Percentiles rank a stretch among this genome's conserved stretches.
Evolutionary conservation across 2,113 vertebrate species (phyloP).

Genomic region (Hystrix cristata): DNA sequence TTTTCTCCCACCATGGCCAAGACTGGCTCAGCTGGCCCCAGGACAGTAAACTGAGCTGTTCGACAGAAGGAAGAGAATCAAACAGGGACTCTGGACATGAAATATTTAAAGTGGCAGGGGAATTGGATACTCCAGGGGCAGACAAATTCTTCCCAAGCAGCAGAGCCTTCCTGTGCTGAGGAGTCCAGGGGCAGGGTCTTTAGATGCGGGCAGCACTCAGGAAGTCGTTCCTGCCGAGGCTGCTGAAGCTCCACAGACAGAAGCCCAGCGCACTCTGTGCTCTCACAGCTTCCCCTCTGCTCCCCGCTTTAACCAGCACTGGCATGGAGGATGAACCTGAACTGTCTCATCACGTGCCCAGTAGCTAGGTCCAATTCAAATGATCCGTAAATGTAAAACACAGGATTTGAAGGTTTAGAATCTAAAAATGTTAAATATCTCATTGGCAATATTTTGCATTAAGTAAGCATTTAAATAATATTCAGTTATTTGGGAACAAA

Average conservation of each 20-base stretch:
- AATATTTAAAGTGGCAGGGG: not conserved
- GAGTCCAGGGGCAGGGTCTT: not conserved
- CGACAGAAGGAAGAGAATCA: conserved; percentile 5
- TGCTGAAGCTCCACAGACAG: not conserved
- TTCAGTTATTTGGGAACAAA: not conserved
- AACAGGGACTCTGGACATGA: fast-evolving
- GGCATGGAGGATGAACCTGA: not conserved
- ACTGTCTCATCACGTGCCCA: not conserved
- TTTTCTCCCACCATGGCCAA: conserved; percentile 71
- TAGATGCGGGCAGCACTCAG: not conserved
- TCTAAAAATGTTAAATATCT: not conserved
- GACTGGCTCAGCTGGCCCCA: conserved; percentile 61
- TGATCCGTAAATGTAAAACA: not conserved
- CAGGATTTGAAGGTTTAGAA: not conserved
- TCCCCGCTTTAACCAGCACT: not conserved
- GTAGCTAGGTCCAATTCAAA: not conserved
- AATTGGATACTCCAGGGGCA: not conserved
- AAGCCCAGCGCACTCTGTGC: not conserved
- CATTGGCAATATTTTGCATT: not conserved
- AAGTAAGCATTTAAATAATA: not conserved
- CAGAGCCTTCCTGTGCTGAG: not conserved
- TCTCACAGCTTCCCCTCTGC: not conserved
- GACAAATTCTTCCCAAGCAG: not conserved
- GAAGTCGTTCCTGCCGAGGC: not conserved
- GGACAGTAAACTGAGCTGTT: conserved; percentile 79